Evolutionary conservation across 2,113 vertebrate genomes (phyloP).

Genomic region (Anthoscopus minutus): DNA sequence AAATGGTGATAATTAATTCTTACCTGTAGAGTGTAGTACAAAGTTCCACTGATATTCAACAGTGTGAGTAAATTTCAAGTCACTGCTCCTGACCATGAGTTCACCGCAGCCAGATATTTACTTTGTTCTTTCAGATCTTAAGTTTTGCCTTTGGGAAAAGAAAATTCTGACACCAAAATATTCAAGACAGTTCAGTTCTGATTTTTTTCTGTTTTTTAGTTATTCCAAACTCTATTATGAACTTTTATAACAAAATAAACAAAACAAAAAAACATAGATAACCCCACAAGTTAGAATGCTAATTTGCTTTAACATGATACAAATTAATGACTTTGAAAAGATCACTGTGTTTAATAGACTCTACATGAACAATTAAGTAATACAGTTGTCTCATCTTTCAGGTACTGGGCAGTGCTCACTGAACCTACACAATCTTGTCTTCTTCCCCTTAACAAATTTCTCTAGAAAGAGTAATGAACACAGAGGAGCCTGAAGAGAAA

Average conservation of each 20-base stretch:
- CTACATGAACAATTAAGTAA: neutral
- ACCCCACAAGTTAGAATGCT: neutral
- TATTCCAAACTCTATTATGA: neutral
- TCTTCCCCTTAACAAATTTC: neutral
- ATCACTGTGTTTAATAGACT: neutral
- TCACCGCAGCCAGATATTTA: neutral
- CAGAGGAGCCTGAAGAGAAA: neutral
- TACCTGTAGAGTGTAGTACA: neutral
- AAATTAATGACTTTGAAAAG: neutral
- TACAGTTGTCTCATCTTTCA: neutral
- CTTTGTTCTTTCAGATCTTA: neutral
- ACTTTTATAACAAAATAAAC: neutral
- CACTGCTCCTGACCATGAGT: neutral
- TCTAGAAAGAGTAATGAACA: neutral
- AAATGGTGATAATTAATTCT: neutral
- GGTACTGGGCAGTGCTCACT: neutral
- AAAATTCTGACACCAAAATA: neutral
- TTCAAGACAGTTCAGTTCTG: neutral
- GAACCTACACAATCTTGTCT: neutral
- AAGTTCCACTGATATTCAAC: neutral
- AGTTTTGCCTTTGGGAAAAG: neutral
- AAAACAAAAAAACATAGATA: neutral
- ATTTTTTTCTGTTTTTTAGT: neutral
- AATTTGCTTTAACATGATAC: neutral
- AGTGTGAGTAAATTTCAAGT: neutral